phyloP scores from a whole-genome alignment of 2,888 invertebrate species.

The Smittia aterrima region DNA sequence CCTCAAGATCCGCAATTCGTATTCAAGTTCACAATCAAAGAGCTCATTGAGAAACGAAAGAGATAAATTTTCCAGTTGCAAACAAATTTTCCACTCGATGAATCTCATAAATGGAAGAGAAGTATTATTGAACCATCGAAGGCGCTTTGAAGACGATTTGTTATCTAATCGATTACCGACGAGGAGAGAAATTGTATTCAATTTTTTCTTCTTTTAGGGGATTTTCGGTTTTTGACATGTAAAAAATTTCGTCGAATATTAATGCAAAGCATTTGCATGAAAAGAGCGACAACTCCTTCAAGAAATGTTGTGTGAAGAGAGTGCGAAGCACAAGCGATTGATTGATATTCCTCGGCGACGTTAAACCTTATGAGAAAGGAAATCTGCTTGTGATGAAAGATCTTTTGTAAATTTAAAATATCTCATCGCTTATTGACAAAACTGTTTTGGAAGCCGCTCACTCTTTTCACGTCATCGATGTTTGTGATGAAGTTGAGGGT shows the following conservation, averaged over 20 bases:
- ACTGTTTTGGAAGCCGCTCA: neutral
- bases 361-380: neutral
- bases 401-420: neutral
- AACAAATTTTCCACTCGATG: constrained; percentile 39
- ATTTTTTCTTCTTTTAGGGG: constrained; percentile 16
- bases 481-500: neutral
- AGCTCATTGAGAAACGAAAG: neutral
- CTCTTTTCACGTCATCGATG: neutral
- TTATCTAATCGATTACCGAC: constrained; percentile 40
- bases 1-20: too few relatives aligned
- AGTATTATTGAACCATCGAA: constrained; percentile 14
- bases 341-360: neutral
- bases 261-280: neutral
- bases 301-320: too few relatives aligned
- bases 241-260: constrained; percentile 25
- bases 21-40: neutral
- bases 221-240: constrained; percentile 38
- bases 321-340: neutral
- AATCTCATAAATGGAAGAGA: constrained; percentile 23
- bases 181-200: constrained; percentile 24
- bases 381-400: neutral
- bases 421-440: constrained; percentile 19
- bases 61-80: constrained; percentile 13
- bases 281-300: neutral
- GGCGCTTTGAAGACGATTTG: constrained; percentile 37